A percentile compares a stretch with the other conserved stretches of the same genome.
Conservation (phyloP, 1,140 invertebrate genomes). For the Aethina tumida region DNA sequence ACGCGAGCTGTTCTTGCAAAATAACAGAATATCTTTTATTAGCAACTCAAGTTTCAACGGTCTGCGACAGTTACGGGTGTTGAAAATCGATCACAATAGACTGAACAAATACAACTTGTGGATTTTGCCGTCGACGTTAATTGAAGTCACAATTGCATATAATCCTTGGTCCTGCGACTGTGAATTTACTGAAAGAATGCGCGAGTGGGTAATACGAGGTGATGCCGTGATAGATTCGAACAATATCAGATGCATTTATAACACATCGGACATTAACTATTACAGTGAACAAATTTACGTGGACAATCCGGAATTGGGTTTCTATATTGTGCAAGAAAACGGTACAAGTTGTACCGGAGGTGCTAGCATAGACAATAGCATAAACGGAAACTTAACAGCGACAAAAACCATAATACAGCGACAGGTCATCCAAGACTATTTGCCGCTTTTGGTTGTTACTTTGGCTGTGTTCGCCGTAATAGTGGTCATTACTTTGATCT, state of each 20-base stretch:
- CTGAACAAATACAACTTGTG: constrained; percentile 65
- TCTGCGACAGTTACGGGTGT: constrained; percentile 56
- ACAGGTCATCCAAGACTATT: constrained; percentile 65
- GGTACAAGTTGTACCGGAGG: constrained; percentile 48
- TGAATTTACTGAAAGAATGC: constrained; percentile 66
- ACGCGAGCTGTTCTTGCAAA: constrained; percentile 52
- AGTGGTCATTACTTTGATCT: constrained; percentile 56
- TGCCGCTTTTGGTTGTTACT: constrained; percentile 65
- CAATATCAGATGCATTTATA: constrained; percentile 52
- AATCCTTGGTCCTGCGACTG: constrained; percentile 88
- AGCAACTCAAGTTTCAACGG: constrained; percentile 68
- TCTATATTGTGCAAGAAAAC: constrained; percentile 44
- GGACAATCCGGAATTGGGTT: constrained; percentile 45
- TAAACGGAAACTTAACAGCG: constrained; percentile 53
- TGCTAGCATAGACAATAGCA: constrained; percentile 55
- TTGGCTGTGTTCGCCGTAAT: constrained; percentile 60
- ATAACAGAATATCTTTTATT: constrained; percentile 60
- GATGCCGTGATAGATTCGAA: constrained; percentile 53
- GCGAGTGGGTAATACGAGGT: constrained; percentile 62
- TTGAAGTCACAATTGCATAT: constrained; percentile 56
- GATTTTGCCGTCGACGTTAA: constrained; percentile 57
- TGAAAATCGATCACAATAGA: constrained; percentile 69
- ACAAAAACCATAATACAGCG: constrained; percentile 62
- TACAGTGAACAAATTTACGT: constrained; percentile 46
- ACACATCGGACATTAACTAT: constrained; percentile 45